Conservation (phyloP, 1,140 invertebrate genomes). For the Trypoxylus dichotomus region DNA sequence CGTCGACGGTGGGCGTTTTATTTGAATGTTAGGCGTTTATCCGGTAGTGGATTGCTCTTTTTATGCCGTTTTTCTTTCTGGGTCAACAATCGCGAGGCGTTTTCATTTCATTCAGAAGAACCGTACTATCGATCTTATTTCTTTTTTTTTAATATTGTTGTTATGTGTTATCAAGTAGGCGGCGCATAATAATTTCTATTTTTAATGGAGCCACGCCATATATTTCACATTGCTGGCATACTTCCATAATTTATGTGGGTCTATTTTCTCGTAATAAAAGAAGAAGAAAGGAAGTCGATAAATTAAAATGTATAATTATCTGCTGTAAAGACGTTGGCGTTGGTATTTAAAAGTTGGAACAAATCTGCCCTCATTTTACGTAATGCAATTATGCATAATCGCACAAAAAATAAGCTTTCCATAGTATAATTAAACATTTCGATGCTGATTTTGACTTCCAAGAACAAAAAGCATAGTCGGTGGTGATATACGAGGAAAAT, state of each 20-base stretch:
- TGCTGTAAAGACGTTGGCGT: too few relatives aligned
- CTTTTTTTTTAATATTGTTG: not conserved
- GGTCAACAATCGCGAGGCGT: slow-evolving; percentile 4
- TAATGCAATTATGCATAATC: too few relatives aligned
- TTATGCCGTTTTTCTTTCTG: not conserved
- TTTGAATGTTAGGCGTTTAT: not conserved
- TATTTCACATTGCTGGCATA: not conserved
- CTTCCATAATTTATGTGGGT: too few relatives aligned
- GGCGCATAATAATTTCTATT: not conserved
- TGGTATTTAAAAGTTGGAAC: too few relatives aligned
- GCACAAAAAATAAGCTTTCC: too few relatives aligned
- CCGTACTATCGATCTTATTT: not conserved
- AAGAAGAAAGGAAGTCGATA: too few relatives aligned
- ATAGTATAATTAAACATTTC: not conserved
- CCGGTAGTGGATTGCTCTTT: not conserved
- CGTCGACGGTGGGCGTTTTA: not conserved
- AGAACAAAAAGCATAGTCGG: not conserved
- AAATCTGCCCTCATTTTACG: too few relatives aligned
- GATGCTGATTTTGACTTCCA: not conserved
- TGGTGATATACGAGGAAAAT: too few relatives aligned
- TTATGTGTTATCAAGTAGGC: not conserved
- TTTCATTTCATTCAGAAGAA: not conserved
- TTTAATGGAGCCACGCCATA: not conserved
- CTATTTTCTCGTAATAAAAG: too few relatives aligned
- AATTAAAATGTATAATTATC: too few relatives aligned